Conservation (phyloP, 2,797 vertebrate species). For the Xiphorhynchus erythropygius region DNA sequence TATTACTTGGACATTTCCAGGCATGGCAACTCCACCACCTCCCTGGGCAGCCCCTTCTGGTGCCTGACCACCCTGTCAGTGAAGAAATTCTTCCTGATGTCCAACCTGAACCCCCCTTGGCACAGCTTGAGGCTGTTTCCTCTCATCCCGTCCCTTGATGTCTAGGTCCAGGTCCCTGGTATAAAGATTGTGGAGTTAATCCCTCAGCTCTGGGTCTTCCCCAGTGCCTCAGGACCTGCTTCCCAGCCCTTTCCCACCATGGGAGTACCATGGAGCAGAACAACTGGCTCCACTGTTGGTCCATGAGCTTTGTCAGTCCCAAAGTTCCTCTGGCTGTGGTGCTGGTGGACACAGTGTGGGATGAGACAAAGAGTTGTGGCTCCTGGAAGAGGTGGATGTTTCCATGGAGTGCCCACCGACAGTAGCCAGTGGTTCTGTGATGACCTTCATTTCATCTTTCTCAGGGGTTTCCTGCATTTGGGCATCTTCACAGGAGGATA, state of each 20-base stretch:
- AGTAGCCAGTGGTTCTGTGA: fast-evolving
- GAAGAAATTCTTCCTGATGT: not conserved
- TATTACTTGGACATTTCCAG: not conserved
- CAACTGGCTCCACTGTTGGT: not conserved
- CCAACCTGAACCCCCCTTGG: not conserved
- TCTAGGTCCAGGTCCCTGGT: too few relatives aligned
- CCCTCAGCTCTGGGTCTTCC: not conserved
- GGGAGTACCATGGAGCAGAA: too few relatives aligned
- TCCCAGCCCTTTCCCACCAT: fast-evolving
- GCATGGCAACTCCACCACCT: not conserved
- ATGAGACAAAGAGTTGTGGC: not conserved
- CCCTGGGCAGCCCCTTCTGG: not conserved
- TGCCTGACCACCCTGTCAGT: not conserved
- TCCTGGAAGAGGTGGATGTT: not conserved
- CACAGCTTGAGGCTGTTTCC: fast-evolving
- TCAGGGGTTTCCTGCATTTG: not conserved
- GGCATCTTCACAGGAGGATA: not conserved
- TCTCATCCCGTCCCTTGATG: not conserved
- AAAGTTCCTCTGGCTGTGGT: not conserved
- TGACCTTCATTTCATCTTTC: not conserved
- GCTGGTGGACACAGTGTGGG: not conserved
- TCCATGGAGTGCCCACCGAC: not conserved
- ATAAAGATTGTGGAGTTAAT: not conserved
- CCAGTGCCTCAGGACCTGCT: not conserved
- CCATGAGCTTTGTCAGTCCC: not conserved